Percentiles rank a stretch among this genome's conserved stretches.
phyloP scores from a whole-genome alignment of 2,113 vertebrate genomes.

The Rhabdornis inornatus region DNA sequence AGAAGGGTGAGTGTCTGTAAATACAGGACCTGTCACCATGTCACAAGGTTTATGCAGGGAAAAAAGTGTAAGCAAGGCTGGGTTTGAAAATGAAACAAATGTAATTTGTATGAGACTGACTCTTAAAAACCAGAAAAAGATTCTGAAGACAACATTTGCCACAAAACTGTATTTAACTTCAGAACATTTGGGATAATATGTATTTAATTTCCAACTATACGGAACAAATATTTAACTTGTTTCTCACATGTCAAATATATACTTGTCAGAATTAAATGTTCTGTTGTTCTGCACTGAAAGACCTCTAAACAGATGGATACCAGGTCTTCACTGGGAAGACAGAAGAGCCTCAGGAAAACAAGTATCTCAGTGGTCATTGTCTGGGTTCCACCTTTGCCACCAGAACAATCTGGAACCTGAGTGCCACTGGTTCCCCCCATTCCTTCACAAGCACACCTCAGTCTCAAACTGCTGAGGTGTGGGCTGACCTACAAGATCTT shows the following conservation, averaged over 20 bases:
- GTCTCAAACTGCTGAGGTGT: accelerated
- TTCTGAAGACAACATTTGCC: background rate
- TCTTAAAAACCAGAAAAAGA: background rate
- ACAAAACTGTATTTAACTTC: background rate
- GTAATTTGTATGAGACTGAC: background rate
- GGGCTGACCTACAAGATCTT: background rate
- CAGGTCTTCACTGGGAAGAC: background rate
- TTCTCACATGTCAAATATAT: background rate
- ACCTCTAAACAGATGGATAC: background rate
- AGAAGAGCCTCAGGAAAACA: background rate
- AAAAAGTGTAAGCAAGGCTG: background rate
- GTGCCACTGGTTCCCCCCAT: background rate
- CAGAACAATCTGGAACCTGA: background rate
- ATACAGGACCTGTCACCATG: background rate
- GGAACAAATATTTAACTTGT: background rate
- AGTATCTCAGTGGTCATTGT: background rate
- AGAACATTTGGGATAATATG: background rate
- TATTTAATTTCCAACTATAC: background rate
- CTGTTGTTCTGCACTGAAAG: background rate
- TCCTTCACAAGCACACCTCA: background rate
- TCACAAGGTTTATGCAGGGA: background rate
- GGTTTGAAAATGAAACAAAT: background rate
- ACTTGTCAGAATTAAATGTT: background rate
- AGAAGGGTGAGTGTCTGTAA: background rate
- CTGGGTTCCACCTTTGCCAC: background rate